Base-by-base conservation (phyloP, 2,113 vertebrate genomes). In the Emydura subglobosa region DNA sequence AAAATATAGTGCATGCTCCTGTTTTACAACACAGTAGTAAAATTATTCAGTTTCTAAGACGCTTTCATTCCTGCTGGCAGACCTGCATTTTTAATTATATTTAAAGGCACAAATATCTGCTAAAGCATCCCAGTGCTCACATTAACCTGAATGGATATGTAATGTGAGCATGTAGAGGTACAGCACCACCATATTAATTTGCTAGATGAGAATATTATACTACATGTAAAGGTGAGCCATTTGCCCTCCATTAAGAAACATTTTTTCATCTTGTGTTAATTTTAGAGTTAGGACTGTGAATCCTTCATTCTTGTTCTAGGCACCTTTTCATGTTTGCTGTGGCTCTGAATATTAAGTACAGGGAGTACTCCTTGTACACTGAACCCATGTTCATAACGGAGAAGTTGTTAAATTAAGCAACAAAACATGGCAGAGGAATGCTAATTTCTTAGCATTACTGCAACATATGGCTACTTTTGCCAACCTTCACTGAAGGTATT, bases 331-430 rank as follows among this genome's bases (percentile, higher is more conserved):
- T 65, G 83, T 34, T 13, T 14, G 9, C 19, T 65, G 82, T 74
- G 78, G 42, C 22, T 78, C 4, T 78, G 10, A 65, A 4, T 47
- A 85, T 2, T 8, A 90, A 95, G 19, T 8, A 72, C 55, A 86
- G 34, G 10, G 25, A 91, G 80, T 79, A 82, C 1, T 8, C 6
- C 5, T 79, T 54, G 89, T 84, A 27, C 39, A 82, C 57, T 91
- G 54, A 91, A 68, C 13, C 5, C 72, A 22, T 5, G 88, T 24
- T 17, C 34, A 27, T 1, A 88, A 47, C 25, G 53, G 84, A 0
- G 1, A 61, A 22, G 25, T n/a, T 81, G 82, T 76, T 79, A 86
- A 95, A 93, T 44, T 85, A n/a, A 91, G 42, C 24, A 34, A 87
- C 76, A 82, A 85, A 54, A 89, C 92, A 74, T 9, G 5, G 3